phyloP scores from a whole-genome alignment of 1,140 invertebrate species.

The Vanessa atalanta region DNA sequence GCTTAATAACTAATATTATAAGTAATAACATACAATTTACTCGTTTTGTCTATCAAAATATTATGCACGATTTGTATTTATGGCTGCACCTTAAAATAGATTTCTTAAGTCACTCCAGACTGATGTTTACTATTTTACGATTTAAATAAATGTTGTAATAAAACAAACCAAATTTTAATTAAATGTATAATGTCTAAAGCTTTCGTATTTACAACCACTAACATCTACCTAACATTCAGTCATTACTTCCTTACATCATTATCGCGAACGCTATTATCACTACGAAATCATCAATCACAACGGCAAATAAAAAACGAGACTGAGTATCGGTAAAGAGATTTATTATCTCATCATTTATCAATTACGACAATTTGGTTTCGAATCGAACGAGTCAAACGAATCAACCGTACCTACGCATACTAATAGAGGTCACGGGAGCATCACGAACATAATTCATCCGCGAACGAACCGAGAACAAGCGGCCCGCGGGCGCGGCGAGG shows the following conservation, averaged over 20 bases:
- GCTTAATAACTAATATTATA: constrained; percentile 16
- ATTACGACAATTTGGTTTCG: constrained; percentile 69
- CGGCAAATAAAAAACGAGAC: constrained; percentile 75
- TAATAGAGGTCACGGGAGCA: constrained; percentile 59
- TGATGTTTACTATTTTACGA: neutral
- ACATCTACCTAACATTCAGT: constrained; percentile 77
- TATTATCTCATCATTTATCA: constrained; percentile 66
- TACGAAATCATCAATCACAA: constrained; percentile 74
- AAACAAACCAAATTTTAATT: constrained; percentile 70
- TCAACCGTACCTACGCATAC: constrained; percentile 66
- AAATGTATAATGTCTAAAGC: constrained; percentile 79
- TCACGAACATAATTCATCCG: constrained; percentile 41
- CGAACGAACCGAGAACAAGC: constrained; percentile 18
- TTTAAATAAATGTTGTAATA: constrained; percentile 51
- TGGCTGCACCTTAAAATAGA: neutral
- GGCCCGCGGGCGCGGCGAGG: constrained; percentile 39
- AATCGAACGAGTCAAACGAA: constrained; percentile 54
- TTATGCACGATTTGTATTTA: constrained; percentile 12
- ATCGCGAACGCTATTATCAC: constrained; percentile 77
- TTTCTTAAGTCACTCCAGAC: neutral
- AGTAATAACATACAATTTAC: neutral
- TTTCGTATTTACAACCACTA: constrained; percentile 79
- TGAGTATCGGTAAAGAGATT: constrained; percentile 79
- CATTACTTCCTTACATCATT: constrained; percentile 73
- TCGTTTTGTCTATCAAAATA: neutral